phyloP scores from a whole-genome alignment of 1,140 invertebrate genomes.

The Euura saliciscinereae region DNA sequence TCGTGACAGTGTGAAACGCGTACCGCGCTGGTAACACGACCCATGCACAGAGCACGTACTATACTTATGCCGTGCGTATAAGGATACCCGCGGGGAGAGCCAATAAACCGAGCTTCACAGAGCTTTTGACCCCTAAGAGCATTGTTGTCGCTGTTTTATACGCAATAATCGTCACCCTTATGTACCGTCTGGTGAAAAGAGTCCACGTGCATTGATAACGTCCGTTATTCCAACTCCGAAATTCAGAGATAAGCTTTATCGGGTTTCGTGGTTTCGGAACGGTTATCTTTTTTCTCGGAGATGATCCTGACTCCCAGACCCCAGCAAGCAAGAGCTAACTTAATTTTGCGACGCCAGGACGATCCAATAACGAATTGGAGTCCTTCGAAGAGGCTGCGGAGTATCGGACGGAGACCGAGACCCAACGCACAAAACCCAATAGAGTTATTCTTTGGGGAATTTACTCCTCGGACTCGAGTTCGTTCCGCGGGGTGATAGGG shows the following conservation, averaged over 20 bases:
- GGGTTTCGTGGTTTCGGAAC: too few species aligned
- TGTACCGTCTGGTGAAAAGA: too few species aligned
- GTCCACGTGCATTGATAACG: too few species aligned
- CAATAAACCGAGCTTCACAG: background rate
- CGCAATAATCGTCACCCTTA: too few species aligned
- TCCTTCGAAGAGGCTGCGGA: background rate
- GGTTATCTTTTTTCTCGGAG: too few species aligned
- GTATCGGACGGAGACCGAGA: background rate
- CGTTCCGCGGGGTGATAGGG: background rate
- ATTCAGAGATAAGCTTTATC: too few species aligned
- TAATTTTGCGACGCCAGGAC: background rate
- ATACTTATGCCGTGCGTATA: background rate
- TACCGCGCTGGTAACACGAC: background rate
- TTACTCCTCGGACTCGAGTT: conserved; percentile 3
- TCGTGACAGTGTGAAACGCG: background rate
- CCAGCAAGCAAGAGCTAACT: background rate
- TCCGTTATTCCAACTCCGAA: too few species aligned
- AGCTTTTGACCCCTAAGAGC: background rate
- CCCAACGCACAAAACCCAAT: background rate
- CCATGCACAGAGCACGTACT: background rate
- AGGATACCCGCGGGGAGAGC: background rate
- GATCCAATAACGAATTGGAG: conserved; percentile 7
- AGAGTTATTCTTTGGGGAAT: background rate
- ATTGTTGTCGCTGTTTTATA: background rate
- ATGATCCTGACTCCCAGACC: background rate